phyloP scores from a whole-genome alignment of 2,797 vertebrate species.

The Phrynocephalus guinanensis region DNA sequence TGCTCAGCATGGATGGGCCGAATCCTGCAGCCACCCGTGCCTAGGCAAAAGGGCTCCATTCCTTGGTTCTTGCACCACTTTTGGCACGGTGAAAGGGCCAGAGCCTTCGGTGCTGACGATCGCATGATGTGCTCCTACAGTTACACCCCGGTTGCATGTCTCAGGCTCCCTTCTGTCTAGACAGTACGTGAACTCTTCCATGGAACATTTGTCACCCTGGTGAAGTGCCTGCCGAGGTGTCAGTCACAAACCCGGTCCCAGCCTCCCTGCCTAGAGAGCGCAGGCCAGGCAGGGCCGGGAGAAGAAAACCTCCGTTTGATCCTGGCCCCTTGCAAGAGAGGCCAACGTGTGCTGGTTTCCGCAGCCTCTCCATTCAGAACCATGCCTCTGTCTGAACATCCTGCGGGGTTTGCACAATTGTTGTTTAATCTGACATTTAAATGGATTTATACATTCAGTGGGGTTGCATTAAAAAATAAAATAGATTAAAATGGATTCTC shows the following conservation, averaged over 20 bases:
- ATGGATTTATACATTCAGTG: neutral
- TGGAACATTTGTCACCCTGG: neutral
- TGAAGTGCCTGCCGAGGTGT: neutral
- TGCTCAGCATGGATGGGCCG: too few relatives aligned
- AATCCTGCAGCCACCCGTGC: too few relatives aligned
- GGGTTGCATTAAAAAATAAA: conserved; percentile 19
- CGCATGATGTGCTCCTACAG: too few relatives aligned
- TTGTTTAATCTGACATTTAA: conserved; percentile 19
- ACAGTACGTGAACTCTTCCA: neutral
- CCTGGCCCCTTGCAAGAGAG: neutral
- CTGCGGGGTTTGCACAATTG: neutral
- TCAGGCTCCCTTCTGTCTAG: neutral
- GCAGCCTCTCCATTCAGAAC: neutral
- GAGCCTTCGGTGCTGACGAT: too few relatives aligned
- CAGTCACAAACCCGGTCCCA: neutral
- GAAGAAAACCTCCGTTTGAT: neutral
- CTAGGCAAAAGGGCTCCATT: too few relatives aligned
- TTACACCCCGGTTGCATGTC: too few relatives aligned
- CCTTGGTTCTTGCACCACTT: too few relatives aligned
- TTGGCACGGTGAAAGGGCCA: too few relatives aligned
- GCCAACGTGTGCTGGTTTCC: neutral
- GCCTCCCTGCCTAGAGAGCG: neutral
- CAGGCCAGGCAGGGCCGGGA: neutral
- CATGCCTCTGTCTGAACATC: neutral
- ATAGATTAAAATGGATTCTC: neutral